Base-by-base conservation (phyloP, 2,113 vertebrate species). In the Oreocharis arfaki region DNA sequence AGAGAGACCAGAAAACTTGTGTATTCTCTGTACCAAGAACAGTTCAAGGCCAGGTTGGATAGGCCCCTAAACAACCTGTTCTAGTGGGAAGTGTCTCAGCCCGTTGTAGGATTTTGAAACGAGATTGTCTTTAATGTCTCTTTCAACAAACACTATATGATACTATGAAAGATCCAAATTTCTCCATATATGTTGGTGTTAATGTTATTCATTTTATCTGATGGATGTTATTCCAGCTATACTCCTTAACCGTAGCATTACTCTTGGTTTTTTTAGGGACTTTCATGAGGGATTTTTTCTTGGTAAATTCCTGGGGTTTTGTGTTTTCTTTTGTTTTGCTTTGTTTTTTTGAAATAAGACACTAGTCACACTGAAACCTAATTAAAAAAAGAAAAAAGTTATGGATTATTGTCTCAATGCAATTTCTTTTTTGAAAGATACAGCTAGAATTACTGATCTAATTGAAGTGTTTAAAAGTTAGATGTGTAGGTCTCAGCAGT, bases 261-360 rank as follows among this genome's bases (percentile, higher is more conserved):
- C 7, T 37, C 13, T 59, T 61, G 2, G 6, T 14, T 32, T n/a
- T 24, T 49, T 16, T 91, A 55, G 59, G 9, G 23, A n/a, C 13
- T 52, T 69, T 7, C 4, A 1, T 13, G 13, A 4, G 5, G 4
- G 26, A 22, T 5, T 23, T 64, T 84, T 64, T 33, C 7, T 35
- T 5, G 0, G 1, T 19, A 33, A n/a, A 11, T 53, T 52, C 44
- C 9, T 28, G 6, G 1, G 4, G 9, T 1, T 27, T 12, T 21
- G 15, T 20, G 9, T 30, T 46, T 52, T 28, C 0, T 13, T 22
- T 41, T 15, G 1, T 5, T 22, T 27, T 5, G 7, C 19, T 53
- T 32, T 13, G 3, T 21, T 79, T 14, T 79, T 14, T 26, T 55
- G 2, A 22, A 64, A 61, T 42, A 35, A 52, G 9, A 8, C 3